These are phyloP conservation scores for Episyrphus balteatus DNA, from an alignment of 1,140 invertebrate genomes.

Conservation along the genomic window DNA sequence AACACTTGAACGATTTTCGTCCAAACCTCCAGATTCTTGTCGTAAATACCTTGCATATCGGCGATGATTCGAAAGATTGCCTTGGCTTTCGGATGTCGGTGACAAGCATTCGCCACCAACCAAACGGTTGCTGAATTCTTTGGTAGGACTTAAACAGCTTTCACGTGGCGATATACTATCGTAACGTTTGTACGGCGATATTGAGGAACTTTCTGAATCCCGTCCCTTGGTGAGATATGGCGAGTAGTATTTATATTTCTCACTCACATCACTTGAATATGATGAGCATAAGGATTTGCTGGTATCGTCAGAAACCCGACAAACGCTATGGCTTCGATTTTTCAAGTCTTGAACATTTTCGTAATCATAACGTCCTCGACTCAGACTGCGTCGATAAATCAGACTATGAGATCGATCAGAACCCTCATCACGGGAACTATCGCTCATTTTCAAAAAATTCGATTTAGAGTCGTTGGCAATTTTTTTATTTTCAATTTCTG, in stretches of 20 bases:
- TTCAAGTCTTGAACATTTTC: constrained; percentile 8
- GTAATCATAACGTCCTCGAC: constrained; percentile 11
- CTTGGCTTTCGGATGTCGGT: constrained; percentile 25
- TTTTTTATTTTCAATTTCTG: background rate
- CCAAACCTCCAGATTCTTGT: constrained; percentile 45
- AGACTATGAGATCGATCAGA: constrained; percentile 17
- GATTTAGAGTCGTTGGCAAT: background rate
- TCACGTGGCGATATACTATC: constrained; percentile 5
- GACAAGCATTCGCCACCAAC: constrained; percentile 9
- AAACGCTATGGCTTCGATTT: constrained; percentile 27
- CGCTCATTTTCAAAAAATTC: background rate
- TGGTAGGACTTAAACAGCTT: background rate
- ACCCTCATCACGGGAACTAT: constrained; percentile 3
- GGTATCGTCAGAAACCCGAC: constrained; percentile 19
- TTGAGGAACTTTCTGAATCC: constrained; percentile 6
- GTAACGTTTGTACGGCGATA: constrained; percentile 17
- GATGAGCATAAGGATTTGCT: constrained; percentile 24
- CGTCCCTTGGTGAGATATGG: constrained; percentile 21
- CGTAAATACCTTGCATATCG: constrained; percentile 59
- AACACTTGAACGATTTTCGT: constrained; percentile 55
- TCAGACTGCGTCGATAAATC: constrained; percentile 25
- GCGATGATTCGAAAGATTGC: constrained; percentile 41
- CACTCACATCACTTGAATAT: constrained; percentile 28
- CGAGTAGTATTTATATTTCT: constrained; percentile 35
- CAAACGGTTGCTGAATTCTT: constrained; percentile 12